Base-by-base conservation (phyloP, 2,113 vertebrate species). In the Xenopus laevis region DNA sequence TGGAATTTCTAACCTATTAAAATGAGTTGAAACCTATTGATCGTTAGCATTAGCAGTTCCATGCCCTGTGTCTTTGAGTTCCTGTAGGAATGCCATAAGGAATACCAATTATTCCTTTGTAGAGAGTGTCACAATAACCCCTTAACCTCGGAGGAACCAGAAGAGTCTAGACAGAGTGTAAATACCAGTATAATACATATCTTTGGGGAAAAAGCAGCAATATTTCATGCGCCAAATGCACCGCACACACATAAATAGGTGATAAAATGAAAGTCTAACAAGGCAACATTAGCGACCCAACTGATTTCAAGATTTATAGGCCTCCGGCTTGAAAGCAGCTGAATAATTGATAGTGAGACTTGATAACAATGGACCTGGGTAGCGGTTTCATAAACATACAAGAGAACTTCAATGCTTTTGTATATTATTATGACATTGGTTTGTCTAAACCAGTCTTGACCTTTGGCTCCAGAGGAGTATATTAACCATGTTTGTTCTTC, bases 341-440 rank as follows among this genome's bases (percentile, higher is more conserved):
- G 85, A 87, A 81, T 79, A 63, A 74, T 81, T 78, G 80, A 84
- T 85, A 89, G 83, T 81, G 83, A 72, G 77, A 58, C 73, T 83
- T 80, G 87, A 87, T 88, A 85, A 86, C 85, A 84, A 71, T 52
- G 72, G 72, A 82, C 81, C 83, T 16, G 76, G 85, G 82, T 80
- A 79, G 82, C 83, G 53, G 78, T 79, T 83, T 40, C 71, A 79
- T 86, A 89, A 86, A 89, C 85, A 88, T 0, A 0, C 69, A 55
- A 4, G 57, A 65, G 47, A 85, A 86, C 87, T 87, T 88, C 86
- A 83, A 79, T 81, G 86, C 86, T 89, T 87, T 87, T 84, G 86
- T 88, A 78, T 82, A 79, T 83, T 79, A 84, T 63, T 82, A 86
- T 83, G 83, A 85, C 85, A 82, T 80, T 66, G 81, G 78, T 83